phyloP scores from a whole-genome alignment of 1,140 invertebrate species.

The Ridgeia piscesae region DNA sequence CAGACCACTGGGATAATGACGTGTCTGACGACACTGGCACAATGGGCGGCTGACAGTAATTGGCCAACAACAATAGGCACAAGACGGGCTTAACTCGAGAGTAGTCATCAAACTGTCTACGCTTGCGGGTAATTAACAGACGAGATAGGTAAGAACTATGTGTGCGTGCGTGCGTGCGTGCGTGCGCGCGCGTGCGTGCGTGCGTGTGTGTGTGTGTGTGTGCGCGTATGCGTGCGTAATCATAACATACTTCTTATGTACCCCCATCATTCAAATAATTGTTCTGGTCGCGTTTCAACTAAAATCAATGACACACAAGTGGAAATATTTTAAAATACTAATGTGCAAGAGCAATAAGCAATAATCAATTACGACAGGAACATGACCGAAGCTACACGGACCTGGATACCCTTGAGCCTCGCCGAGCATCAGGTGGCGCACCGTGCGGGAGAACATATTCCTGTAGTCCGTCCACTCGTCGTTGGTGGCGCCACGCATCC shows the following conservation, averaged over 20 bases:
- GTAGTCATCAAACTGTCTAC: background rate
- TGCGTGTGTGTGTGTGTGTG: background rate
- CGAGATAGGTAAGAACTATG: too few species aligned
- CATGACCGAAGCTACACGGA: background rate
- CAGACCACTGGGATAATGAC: background rate
- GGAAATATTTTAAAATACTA: too few species aligned
- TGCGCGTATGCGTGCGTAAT: background rate
- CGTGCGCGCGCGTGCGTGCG: background rate
- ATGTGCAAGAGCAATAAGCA: too few species aligned
- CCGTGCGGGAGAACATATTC: constrained; percentile 17
- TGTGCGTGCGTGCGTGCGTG: background rate
- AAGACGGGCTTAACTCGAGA: background rate
- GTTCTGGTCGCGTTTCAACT: too few species aligned
- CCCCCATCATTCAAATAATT: too few species aligned
- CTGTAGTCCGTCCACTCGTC: constrained; percentile 23
- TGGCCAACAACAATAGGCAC: background rate
- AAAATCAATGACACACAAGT: too few species aligned
- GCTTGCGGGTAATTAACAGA: background rate
- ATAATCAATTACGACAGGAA: too few species aligned
- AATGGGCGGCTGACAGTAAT: background rate
- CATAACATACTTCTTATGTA: too few species aligned
- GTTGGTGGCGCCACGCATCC: constrained; percentile 6
- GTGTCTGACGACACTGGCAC: background rate
- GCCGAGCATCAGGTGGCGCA: constrained; percentile 19
- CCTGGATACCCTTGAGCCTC: constrained; percentile 11